Base-by-base conservation (phyloP, 2,113 vertebrate genomes). In the Emydocephalus ijimae region DNA sequence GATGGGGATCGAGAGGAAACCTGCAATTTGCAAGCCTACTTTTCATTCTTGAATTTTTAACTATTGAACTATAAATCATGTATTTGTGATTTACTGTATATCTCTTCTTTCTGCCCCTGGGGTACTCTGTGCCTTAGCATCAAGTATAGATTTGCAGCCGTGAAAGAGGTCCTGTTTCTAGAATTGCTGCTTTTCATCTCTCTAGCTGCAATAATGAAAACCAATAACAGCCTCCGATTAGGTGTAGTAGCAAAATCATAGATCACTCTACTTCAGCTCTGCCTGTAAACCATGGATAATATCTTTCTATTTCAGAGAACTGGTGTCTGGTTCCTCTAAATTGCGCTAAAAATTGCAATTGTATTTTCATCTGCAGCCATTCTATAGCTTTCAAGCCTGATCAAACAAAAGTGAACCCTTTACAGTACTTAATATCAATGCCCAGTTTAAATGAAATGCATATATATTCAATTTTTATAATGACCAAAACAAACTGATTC, bases 381-480 rank as follows among this genome's bases (percentile, higher is more conserved):
- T 94, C 95, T 94, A 94, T 86, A 93, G 92, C 34, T 94, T 95
- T 96, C 94, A 96, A 94, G 96, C 0, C 43, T 69, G 96, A 92
- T 90, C 92, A 89, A 94, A 96, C 95, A 94, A 94, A 95, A 96
- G 24, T 92, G 88, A 89, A 88, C 9, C 24, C 24, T 5, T 0
- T 29, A 93, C 86, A 26, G 15, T 0, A 89, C 55, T 64, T 94
- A 91, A 95, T 96, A 87, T 74, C 89, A 90, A 92, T 94, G 96
- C 95, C 94, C 95, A 96, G 94, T 96, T 92, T 94, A 93, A 94
- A 95, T 96, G 96, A 95, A 95, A 93, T 95, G 85, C 88, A 94
- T 94, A 93, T 87, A 87, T 23, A 45, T 92, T 92, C 56, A 88
- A 26, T 96, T 89, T 90, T 91, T 50, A 8, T 92, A 93, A 94